A percentile compares a stretch with the other conserved stretches of the same genome.
Conservation (phyloP, 2,888 invertebrate genomes). For the Thelaira solivaga region DNA sequence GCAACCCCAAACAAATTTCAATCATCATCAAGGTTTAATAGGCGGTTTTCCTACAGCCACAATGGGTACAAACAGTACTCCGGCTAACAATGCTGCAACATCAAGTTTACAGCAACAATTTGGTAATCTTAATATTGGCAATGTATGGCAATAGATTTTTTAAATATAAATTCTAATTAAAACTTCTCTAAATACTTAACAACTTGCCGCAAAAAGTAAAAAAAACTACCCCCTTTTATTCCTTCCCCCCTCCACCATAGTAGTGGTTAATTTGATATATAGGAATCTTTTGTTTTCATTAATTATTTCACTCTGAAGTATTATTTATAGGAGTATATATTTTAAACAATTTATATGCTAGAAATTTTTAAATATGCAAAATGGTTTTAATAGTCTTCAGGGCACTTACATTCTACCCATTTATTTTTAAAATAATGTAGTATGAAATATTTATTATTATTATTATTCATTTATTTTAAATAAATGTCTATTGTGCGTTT, state of each 20-base stretch:
- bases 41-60: conserved; percentile 48
- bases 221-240: background rate
- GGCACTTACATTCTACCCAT: background rate
- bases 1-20: conserved; percentile 44
- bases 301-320: conserved; percentile 32
- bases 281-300: conserved; percentile 7
- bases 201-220: conserved; percentile 57
- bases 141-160: conserved; percentile 76
- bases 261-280: background rate
- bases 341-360: conserved; percentile 24
- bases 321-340: too few relatives aligned
- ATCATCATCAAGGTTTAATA: conserved; percentile 59
- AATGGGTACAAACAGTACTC: conserved; percentile 31
- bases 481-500: conserved; percentile 21
- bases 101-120: conserved; percentile 77
- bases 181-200: conserved; percentile 42
- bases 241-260: background rate
- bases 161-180: conserved; percentile 15
- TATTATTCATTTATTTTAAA: conserved; percentile 31
- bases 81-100: conserved; percentile 65
- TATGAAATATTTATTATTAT: conserved; percentile 41
- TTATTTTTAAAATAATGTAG: conserved; percentile 20
- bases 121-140: conserved; percentile 77
- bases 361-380: conserved; percentile 5
- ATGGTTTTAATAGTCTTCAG: conserved; percentile 27